Evolutionary conservation across 2,888 invertebrate species (phyloP), one percentile per base, ranked within the genome.

Genomic region (Melieria picta): DNA sequence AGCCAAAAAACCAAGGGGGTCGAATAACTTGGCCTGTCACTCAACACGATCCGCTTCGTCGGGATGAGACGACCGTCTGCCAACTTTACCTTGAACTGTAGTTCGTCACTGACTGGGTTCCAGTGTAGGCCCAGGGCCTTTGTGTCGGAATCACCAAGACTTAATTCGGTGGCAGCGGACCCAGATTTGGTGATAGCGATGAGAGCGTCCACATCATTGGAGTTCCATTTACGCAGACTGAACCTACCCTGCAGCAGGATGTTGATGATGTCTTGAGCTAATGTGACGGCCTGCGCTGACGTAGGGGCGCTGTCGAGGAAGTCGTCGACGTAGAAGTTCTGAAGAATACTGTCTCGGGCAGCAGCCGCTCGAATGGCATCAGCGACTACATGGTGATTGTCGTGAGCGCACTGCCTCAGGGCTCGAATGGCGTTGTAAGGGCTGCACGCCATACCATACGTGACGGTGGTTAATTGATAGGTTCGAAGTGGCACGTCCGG

Each of bases 281-380:
- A 47, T 11, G 47, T n/a, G 4, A n/a, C 16, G 10, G 64, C 64
- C 48, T 16, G 11, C 5, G 11, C n/a, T n/a, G n/a, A n/a, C n/a
- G n/a, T n/a, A n/a, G n/a, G n/a, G n/a, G n/a, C n/a, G n/a, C 74
- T 74, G 1, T 45, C 43, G 16, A 74, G 65, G 46, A 58, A 72
- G 57, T 72, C 70, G 47, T 74, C 74, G 10, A 74, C 61, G 30
- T 72, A 74, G 68, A 72, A 72, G 46, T 67, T 43, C 30, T 30
- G 30, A 30, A 30, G 30, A 30, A 30, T 30, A 30, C 30, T 30
- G 30, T 30, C 30, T 30, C 30, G 30, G 7, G 52, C 43, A 7
- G 47, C 13, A 48, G 71, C 62, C 43, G 67, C 65, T 56, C 64
- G 50, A 47, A 10, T 30, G 16, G 10, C 55, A 55, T 30, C 43